These are phyloP conservation scores for Thaumetopoea pityocampa DNA, from an alignment of 1,140 invertebrate genomes.

Conservation along the genomic window DNA sequence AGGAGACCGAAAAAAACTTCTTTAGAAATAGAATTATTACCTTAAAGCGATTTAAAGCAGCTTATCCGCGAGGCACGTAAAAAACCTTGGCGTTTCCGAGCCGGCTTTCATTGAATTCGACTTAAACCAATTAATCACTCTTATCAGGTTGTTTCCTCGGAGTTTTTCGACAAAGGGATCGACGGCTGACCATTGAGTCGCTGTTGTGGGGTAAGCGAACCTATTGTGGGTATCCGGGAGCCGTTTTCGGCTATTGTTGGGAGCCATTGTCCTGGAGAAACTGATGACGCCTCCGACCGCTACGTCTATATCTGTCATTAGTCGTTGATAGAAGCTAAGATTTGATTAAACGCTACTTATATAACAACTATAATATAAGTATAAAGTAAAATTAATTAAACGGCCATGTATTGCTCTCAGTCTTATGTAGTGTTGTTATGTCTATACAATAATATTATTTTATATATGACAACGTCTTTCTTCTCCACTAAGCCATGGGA, in stretches of 20 bases:
- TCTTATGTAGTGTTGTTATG: no score
- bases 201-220: slow-evolving; percentile 50
- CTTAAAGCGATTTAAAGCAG: slow-evolving; percentile 26
- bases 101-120: slow-evolving; percentile 61
- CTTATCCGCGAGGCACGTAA: slow-evolving; percentile 33
- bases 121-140: slow-evolving; percentile 72
- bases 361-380: no score
- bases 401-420: no score
- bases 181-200: slow-evolving; percentile 51
- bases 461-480: no score
- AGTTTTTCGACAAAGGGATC: slow-evolving; percentile 55
- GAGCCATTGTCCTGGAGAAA: slow-evolving; percentile 53
- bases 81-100: slow-evolving; percentile 31
- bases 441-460: no score
- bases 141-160: slow-evolving; percentile 59
- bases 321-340: slow-evolving; percentile 48
- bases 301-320: slow-evolving; percentile 46
- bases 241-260: slow-evolving; percentile 49
- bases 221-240: slow-evolving; percentile 38
- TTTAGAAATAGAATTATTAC: slow-evolving; percentile 24
- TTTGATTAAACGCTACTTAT: no score
- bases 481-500: no score
- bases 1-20: slow-evolving; percentile 2
- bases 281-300: slow-evolving; percentile 48
- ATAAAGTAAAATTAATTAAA: no score